phyloP scores from a whole-genome alignment of 2,797 vertebrate genomes.

The Oryzias dopingdopingensis region DNA sequence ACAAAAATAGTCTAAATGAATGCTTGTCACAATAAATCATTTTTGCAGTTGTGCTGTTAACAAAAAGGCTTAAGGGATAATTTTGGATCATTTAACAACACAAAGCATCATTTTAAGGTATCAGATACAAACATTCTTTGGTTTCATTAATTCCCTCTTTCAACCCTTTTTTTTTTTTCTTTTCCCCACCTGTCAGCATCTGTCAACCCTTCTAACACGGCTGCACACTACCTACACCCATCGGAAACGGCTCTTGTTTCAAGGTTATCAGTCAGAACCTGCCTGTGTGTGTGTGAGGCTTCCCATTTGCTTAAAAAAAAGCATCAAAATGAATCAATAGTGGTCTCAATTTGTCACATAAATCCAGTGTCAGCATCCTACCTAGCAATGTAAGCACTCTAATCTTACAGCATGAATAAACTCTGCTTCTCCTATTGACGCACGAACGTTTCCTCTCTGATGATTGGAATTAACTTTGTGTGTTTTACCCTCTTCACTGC shows the following conservation, averaged over 20 bases:
- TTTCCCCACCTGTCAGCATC: conserved; percentile 28
- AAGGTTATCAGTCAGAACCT: conserved; percentile 80
- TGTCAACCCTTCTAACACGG: conserved; percentile 24
- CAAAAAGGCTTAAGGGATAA: too few relatives aligned
- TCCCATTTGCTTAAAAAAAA: conserved; percentile 24
- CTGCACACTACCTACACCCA: conserved; percentile 59
- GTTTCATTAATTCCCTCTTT: not conserved
- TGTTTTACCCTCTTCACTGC: conserved; percentile 62
- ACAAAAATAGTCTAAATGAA: conserved; percentile 4
- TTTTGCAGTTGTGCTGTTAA: too few relatives aligned
- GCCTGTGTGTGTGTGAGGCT: conserved; percentile 9
- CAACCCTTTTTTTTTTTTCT: not conserved
- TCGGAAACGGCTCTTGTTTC: conserved; percentile 78
- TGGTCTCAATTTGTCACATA: conserved; percentile 47
- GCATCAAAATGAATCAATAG: conserved; percentile 61
- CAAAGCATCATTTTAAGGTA: too few relatives aligned
- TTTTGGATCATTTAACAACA: too few relatives aligned
- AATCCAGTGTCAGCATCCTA: conserved; percentile 25
- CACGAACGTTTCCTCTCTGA: conserved; percentile 52
- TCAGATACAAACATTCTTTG: too few relatives aligned
- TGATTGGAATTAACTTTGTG: conserved; percentile 58
- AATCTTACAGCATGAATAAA: not conserved
- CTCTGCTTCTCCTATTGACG: conserved; percentile 22
- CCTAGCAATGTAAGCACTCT: not conserved
- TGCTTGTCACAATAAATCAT: conserved; percentile 13